Conservation (phyloP, 2,888 invertebrate species). For the Deilephila elpenor region DNA sequence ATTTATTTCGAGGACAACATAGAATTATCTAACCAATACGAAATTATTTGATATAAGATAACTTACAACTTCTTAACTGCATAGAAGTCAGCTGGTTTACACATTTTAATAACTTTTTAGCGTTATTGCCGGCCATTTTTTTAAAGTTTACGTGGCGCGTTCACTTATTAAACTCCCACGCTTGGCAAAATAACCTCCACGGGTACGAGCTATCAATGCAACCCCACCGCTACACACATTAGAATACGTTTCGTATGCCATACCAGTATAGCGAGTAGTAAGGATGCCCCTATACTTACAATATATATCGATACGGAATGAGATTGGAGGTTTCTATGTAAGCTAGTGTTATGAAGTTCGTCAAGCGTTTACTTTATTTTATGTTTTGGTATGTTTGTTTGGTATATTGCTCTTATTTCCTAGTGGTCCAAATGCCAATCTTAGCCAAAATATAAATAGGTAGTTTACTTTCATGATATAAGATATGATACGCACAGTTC, state of each 20-base stretch:
- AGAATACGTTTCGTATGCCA: neutral
- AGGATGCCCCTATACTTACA: neutral
- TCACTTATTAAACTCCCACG: slow-evolving; percentile 39
- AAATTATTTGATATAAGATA: slow-evolving; percentile 37
- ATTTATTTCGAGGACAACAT: slow-evolving; percentile 27
- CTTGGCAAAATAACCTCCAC: slow-evolving; percentile 38
- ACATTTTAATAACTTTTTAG: slow-evolving; percentile 67
- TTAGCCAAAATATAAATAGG: too few species aligned
- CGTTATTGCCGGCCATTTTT: slow-evolving; percentile 67
- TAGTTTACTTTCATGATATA: too few species aligned
- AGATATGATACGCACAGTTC: too few species aligned
- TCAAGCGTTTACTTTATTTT: too few species aligned
- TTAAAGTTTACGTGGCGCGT: slow-evolving; percentile 45
- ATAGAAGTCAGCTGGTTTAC: slow-evolving; percentile 59
- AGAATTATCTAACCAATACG: slow-evolving; percentile 58
- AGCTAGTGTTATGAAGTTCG: neutral
- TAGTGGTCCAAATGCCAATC: too few species aligned
- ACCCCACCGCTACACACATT: slow-evolving; percentile 5
- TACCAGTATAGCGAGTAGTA: neutral
- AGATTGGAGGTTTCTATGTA: too few species aligned
- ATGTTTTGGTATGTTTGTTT: too few species aligned
- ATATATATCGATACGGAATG: neutral
- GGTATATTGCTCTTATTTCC: too few species aligned
- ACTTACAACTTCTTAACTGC: slow-evolving; percentile 70
- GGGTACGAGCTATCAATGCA: slow-evolving; percentile 15